Evolutionary conservation across 2,888 invertebrate genomes (phyloP), one percentile per base, ranked within the genome.

Genomic region (Autographa gamma): DNA sequence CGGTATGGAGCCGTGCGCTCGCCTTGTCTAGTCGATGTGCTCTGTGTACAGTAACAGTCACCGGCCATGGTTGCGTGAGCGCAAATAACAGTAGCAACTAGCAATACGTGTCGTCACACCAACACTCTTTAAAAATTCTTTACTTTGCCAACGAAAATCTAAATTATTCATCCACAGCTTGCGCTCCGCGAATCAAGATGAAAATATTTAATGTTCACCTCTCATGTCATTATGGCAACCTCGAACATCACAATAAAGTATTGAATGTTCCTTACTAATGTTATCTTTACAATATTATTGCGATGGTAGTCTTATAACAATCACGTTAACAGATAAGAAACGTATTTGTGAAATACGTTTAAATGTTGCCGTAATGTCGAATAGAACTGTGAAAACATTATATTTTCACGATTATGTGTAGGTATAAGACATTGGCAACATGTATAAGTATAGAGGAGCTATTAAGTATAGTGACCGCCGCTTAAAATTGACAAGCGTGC

Each of bases 81-180:
- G 71, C 75, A 74, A 80, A 76, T 84, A 86, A 82, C 85, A 85
- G 85, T 89, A 87, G 84, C 86, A 74, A 81, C 73, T 67, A 56
- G 62, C 56, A 65, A 61, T 58, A 68, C 63, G 76, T 79, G 81
- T 77, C 71, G 83, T 75, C 79, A 79, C 85, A 85, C 83, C 88
- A 89, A 65, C 38, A 56, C 58, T 72, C 25, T 25, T 18, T 32
- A 87, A 86, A 85, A 73, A 76, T 80, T 85, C 81, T 79, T 74
- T 60, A 76, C 80, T 84, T 83, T 84, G 86, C 85, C 69, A 60
- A 88, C 60, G 67, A 67, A 73, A 74, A 74, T 66, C 59, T 72
- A 75, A 81, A 79, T 76, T 71, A 52, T 71, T 65, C 65, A 54
- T 73, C 65, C 41, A 64, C 66, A 63, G 58, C 19, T 52, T 54